Percentiles rank a stretch among this genome's conserved stretches.
Evolutionary conservation across 2,888 invertebrate genomes (phyloP).

Genomic region (Cistogaster globosa): DNA sequence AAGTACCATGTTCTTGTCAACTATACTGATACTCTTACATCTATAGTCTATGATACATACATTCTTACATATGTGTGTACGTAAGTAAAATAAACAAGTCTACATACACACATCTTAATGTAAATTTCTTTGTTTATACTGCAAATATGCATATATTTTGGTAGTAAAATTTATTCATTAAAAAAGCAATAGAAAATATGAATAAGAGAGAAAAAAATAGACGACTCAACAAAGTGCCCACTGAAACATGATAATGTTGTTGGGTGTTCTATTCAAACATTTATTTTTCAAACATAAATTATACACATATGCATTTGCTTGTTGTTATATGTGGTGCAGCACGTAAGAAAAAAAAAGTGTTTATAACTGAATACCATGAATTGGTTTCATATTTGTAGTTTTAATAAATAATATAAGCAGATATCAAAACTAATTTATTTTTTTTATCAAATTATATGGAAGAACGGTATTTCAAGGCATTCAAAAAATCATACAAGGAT

Average conservation of each 20-base stretch:
- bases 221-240: constrained; percentile 41
- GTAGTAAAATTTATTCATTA: constrained; percentile 52
- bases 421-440: constrained; percentile 5
- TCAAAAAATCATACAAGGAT: too few relatives aligned
- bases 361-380: constrained; percentile 20
- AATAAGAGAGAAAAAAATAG: background rate
- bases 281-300: background rate
- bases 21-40: constrained; percentile 11
- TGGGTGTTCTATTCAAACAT: constrained; percentile 39
- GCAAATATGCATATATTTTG: background rate
- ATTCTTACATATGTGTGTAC: background rate
- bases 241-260: constrained; percentile 50
- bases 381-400: constrained; percentile 1
- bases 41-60: background rate
- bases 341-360: constrained; percentile 27
- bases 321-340: constrained; percentile 2
- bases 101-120: too few relatives aligned
- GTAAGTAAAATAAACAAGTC: too few relatives aligned
- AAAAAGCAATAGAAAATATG: constrained; percentile 30
- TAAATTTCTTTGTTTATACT: background rate
- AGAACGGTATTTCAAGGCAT: background rate
- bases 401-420: background rate
- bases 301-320: background rate
- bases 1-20: constrained; percentile 33
- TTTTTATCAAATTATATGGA: background rate